Evolutionary conservation across 2,888 invertebrate species (phyloP).

Genomic region (Rotaria macrura): DNA sequence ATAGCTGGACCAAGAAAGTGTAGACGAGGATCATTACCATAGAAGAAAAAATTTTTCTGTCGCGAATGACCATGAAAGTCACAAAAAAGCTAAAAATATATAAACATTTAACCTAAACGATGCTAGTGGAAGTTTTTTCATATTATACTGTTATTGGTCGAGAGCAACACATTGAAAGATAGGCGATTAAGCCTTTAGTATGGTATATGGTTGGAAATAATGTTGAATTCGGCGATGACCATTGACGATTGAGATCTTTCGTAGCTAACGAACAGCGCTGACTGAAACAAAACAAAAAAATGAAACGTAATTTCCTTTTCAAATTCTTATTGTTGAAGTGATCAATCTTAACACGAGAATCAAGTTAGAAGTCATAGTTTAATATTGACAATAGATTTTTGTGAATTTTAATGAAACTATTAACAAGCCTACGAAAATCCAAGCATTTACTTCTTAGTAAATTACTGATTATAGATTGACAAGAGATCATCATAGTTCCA

Average conservation of each 20-base stretch:
- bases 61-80: constrained; percentile 88
- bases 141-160: not conserved
- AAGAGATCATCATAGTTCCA: no score
- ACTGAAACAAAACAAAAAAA: constrained; percentile 38
- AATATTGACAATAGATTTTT: no score
- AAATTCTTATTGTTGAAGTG: no score
- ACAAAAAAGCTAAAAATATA: constrained; percentile 64
- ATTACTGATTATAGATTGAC: no score
- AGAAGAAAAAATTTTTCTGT: constrained; percentile 86
- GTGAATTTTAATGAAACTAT: no score
- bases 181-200: constrained; percentile 55
- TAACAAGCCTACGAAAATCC: no score
- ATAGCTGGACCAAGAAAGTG: not conserved
- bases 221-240: constrained; percentile 77
- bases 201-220: constrained; percentile 89
- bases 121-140: not conserved
- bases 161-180: not conserved
- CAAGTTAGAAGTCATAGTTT: no score
- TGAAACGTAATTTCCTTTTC: no score
- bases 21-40: constrained; percentile 64
- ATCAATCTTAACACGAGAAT: no score
- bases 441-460: no score
- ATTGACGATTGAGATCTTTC: constrained; percentile 84
- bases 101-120: constrained; percentile 33
- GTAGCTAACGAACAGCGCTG: constrained; percentile 75